These are phyloP conservation scores for Hormiphora californensis DNA, from an alignment of 37 sponge, comb jelly and placozoan species.

Conservation along the genomic window DNA sequence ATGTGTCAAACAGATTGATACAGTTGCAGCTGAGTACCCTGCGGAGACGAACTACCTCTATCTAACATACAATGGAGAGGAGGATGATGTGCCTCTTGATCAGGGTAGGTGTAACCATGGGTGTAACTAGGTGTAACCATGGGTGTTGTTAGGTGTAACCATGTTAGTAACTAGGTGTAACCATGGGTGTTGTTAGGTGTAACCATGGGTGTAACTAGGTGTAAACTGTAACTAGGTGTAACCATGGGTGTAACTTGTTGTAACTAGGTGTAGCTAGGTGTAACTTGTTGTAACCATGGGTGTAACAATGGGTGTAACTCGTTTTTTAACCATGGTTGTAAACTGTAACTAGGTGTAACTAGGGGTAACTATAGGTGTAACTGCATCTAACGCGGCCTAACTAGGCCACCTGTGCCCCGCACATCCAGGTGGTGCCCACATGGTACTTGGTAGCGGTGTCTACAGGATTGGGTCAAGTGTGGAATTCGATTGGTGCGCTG, in stretches of 20 bases:
- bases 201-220: background rate
- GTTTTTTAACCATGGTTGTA: no score
- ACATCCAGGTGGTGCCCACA: conserved; percentile 59
- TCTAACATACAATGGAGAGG: conserved; percentile 83
- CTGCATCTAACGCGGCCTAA: no score
- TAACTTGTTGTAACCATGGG: no score
- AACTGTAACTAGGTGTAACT: no score
- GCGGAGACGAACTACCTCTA: conserved; percentile 97
- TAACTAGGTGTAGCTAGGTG: no score
- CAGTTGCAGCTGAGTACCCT: conserved; percentile 95
- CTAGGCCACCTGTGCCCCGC: background rate
- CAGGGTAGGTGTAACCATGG: conserved; percentile 31
- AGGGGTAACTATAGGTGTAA: no score
- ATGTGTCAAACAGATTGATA: conserved; percentile 93
- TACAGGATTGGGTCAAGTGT: conserved; percentile 96
- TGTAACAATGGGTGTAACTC: no score
- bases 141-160: background rate
- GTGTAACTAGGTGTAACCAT: background rate
- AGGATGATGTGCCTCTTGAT: conserved; percentile 76
- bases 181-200: background rate
- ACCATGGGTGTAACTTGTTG: no score
- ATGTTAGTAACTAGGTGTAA: no score
- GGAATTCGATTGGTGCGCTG: conserved; percentile 99
- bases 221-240: no score
- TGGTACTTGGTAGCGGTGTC: conserved; percentile 95